Conservation (phyloP, 2,113 vertebrate species). For the Channa argus region DNA sequence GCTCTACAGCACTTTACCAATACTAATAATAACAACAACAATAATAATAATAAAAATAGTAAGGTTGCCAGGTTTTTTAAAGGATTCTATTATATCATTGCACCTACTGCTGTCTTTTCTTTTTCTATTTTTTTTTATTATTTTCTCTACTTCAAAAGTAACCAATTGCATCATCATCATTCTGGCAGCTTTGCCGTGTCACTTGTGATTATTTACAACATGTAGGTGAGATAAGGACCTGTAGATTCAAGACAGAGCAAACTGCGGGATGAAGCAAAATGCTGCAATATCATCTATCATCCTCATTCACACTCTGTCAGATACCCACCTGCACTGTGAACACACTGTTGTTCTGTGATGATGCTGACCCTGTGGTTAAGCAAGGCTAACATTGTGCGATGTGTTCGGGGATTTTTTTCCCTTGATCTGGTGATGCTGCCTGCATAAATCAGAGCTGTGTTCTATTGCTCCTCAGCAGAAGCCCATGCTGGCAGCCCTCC, state of each 20-base stretch:
- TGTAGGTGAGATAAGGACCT: conserved; percentile 31
- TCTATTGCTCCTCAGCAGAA: conserved; percentile 59
- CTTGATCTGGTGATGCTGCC: conserved; percentile 70
- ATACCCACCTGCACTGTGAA: conserved; percentile 61
- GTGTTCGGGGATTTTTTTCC: conserved; percentile 56
- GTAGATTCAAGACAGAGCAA: conserved; percentile 25
- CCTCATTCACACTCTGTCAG: conserved; percentile 62
- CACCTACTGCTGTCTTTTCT: too few species aligned
- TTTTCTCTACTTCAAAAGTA: conserved; percentile 19
- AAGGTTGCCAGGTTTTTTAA: too few species aligned
- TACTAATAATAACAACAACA: too few species aligned
- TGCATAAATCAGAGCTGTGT: conserved; percentile 76
- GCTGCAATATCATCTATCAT: conserved; percentile 64
- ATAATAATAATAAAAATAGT: too few species aligned
- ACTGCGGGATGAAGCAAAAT: conserved; percentile 50
- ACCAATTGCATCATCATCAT: conserved; percentile 3
- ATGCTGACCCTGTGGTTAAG: conserved; percentile 68
- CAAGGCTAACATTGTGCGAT: conserved; percentile 76
- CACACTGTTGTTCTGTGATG: conserved; percentile 52
- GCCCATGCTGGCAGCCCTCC: conserved; percentile 72
- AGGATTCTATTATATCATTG: too few species aligned
- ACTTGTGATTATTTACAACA: conserved; percentile 16
- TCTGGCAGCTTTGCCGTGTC: conserved; percentile 16
- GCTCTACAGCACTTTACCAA: too few species aligned
- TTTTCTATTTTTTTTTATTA: too few species aligned